Base-by-base conservation (phyloP, 2,797 vertebrate species). In the Odontamblyopus rebecca region DNA sequence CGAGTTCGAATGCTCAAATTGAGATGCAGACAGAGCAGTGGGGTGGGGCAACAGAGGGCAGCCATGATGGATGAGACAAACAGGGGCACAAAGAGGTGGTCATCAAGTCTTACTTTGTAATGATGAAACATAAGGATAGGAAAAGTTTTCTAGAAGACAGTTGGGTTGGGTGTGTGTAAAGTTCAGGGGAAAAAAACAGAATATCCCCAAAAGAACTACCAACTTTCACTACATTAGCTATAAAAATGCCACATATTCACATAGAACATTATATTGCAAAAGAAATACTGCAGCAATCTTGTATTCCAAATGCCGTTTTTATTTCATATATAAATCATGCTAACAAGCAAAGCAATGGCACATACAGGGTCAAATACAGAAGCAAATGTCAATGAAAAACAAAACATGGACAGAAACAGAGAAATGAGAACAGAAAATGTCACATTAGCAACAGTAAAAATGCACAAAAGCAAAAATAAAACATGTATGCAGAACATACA, bases 321-420 rank as follows among this genome's bases (percentile, higher is more conserved):
- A 86, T 91, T 92, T 89, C 82, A 89, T 82, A 89, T 80, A 80
- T 78, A 85, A 76, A 75, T 88, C 71, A 82, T 82, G 79, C 83
- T 90, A 87, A 88, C 80, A 88, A 75, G 80, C 74, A 84, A 86
- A 85, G 73, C 68, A 82, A 82, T 64, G 67, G 48, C 74, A 85
- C 67, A 41, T 18, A 81, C 51, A 68, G 77, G 64, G 29, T 66
- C 32, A 68, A 60, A 86, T 77, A 59, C 61, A 86, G 27, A 73
- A 70, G 62, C n/a, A 63, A 27, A 59, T 8, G 48, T 67, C n/a
- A 61, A 72, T 54, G 50, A 68, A 81, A 15, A 77, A 72, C 68
- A 48, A 2, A 38, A 54, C 68, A 61, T 48, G 57, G 23, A 35
- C 23, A 77, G 35, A 75, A 70, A 73, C 27, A 77, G 70, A 81